A percentile compares a stretch with the other conserved stretches of the same genome.
Evolutionary conservation across 2,797 vertebrate genomes (phyloP).

Genomic region (Crocodylus rhombifer): DNA sequence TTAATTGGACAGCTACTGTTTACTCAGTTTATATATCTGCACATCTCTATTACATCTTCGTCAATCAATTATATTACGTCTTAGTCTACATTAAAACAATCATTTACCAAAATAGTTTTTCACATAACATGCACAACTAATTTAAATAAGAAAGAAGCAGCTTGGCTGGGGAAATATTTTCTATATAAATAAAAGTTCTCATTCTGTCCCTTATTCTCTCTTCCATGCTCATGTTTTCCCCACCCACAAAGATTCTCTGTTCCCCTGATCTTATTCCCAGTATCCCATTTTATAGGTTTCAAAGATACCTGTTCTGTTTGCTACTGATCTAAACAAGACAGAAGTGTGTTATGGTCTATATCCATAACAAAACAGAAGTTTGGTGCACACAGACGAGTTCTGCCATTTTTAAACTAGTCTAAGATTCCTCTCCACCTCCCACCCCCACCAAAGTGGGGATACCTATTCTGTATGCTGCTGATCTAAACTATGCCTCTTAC

Average conservation of each 20-base stretch:
- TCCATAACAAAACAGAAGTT: too few relatives aligned
- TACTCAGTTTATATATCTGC: background rate
- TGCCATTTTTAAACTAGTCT: too few relatives aligned
- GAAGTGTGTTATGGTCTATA: too few relatives aligned
- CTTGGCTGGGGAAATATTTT: background rate
- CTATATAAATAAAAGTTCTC: background rate
- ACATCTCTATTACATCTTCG: background rate
- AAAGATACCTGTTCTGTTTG: background rate
- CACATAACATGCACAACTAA: background rate
- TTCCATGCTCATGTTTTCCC: background rate
- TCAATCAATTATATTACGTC: background rate
- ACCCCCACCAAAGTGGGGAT: too few relatives aligned
- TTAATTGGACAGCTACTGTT: background rate
- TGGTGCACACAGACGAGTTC: too few relatives aligned
- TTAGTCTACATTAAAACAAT: background rate
- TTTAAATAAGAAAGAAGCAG: background rate
- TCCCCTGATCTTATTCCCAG: background rate
- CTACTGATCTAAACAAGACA: background rate
- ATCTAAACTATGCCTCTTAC: too few relatives aligned
- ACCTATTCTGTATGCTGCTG: too few relatives aligned
- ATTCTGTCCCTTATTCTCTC: background rate
- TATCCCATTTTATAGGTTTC: background rate
- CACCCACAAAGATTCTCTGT: background rate
- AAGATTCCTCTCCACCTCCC: too few relatives aligned
- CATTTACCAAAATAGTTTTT: background rate